Conservation (phyloP, 2,113 vertebrate genomes). For the Butastur rufipennis region DNA sequence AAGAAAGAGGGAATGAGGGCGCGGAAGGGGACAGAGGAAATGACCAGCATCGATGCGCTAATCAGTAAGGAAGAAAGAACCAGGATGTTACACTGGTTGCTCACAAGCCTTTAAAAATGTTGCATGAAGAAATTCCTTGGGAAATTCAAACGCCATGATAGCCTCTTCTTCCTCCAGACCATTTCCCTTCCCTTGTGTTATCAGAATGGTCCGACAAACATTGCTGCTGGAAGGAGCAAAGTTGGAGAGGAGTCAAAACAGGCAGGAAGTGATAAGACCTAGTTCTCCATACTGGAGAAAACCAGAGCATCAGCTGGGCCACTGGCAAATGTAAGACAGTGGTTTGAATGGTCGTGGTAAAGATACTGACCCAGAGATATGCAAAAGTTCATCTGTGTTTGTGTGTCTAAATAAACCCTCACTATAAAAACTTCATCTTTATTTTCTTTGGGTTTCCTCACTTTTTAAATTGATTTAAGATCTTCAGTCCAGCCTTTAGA, state of each 20-base stretch:
- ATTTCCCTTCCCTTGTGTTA: conserved; percentile 6
- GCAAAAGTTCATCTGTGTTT: not conserved
- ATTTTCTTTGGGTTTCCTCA: not conserved
- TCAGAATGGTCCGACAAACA: not conserved
- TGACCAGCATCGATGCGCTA: not conserved
- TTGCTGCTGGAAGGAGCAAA: not conserved
- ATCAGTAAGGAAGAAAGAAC: conserved; percentile 34
- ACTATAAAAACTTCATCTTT: not conserved
- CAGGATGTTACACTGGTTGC: conserved; percentile 9
- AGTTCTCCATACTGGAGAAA: not conserved
- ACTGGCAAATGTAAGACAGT: not conserved
- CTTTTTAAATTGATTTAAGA: not conserved
- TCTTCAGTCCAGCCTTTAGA: not conserved
- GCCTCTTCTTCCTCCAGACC: conserved; percentile 21
- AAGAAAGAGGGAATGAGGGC: not conserved
- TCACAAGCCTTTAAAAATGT: conserved; percentile 20
- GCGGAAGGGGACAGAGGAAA: not conserved
- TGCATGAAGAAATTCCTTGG: conserved; percentile 8
- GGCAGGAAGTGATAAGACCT: conserved; percentile 12
- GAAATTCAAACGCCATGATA: conserved; percentile 21
- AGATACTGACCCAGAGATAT: not conserved
- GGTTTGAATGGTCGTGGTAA: not conserved
- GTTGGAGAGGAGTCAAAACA: conserved; percentile 3
- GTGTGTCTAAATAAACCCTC: not conserved
- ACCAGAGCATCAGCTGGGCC: not conserved